Evolutionary conservation across 2,797 vertebrate genomes (phyloP), one percentile per base, ranked within the genome.

Genomic region (Leptodactylus fallax): DNA sequence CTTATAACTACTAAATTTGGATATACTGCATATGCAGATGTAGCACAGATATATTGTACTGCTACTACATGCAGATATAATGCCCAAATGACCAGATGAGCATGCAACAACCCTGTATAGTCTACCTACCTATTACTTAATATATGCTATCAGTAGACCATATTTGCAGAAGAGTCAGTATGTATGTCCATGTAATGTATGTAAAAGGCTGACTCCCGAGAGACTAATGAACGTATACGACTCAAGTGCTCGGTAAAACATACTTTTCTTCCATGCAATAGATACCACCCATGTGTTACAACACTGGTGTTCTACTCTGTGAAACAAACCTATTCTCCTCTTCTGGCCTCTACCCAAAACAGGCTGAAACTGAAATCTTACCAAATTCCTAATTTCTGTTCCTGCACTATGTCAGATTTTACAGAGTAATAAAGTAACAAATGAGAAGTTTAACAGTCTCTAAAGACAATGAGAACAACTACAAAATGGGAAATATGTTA

Each of bases 321-420:
- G 23, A 84, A 84, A 77, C 69, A 71, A 84, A 79, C 16, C 71
- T 25, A 65, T 58, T 51, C 76, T 83, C 36, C 61, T 45, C 51
- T 85, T 36, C 21, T 88, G 82, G 82, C 87, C 67, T 85, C 61
- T 27, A 85, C 85, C 76, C 77, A 88, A 36, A 72, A 74, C 55
- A 81, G 82, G 77, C 55, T 79, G 81, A 74, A 55, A 51, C 71
- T 85, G 69, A 61, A 85, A 81, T 88, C 63, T 63, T 67, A 27
- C 23, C 16, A 69, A 79, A 81, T 85, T 85, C 79, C 78, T 76
- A 14, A 67, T 69, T 87, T 79, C 53, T 36, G 65, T 21, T 81
- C 74, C 83, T 85, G 87, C 49, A 77, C 69, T 76, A 17, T 85
- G 87, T 88, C 78, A 88, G 11, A 74, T 74, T 81, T 81, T 85